A percentile compares a stretch with the other conserved stretches of the same genome.
These are phyloP conservation scores for Ylistrum balloti DNA, from an alignment of 1,140 invertebrate genomes.

Conservation along the genomic window DNA sequence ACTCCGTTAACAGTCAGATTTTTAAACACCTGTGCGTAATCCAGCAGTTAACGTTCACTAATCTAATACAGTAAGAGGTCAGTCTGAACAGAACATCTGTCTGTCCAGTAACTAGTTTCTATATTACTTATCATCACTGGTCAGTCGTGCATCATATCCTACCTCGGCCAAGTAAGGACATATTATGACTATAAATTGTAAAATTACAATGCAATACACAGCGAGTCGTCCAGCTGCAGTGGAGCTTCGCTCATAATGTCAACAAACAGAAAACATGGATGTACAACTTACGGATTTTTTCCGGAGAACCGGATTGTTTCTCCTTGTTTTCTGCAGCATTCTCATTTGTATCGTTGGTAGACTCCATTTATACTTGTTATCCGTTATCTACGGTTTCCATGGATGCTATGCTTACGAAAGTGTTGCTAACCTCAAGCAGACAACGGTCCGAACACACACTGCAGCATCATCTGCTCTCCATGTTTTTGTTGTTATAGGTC, in stretches of 20 bases:
- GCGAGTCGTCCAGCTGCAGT: no score
- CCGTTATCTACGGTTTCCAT: slow-evolving; percentile 26
- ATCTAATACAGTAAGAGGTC: no score
- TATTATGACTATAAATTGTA: neutral
- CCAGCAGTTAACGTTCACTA: no score
- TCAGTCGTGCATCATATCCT: no score
- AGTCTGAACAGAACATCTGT: no score
- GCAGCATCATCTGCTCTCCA: slow-evolving; percentile 3
- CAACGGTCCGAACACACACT: neutral
- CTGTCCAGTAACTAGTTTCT: no score
- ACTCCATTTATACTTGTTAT: neutral
- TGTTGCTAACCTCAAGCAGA: neutral
- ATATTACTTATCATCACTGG: neutral
- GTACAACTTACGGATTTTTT: slow-evolving; percentile 10
- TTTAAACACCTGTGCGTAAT: no score
- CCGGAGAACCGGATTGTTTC: neutral
- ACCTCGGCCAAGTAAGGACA: neutral
- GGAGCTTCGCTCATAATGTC: neutral
- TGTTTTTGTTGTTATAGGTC: slow-evolving; percentile 14
- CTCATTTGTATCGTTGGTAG: neutral
- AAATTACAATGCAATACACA: neutral
- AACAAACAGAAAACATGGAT: slow-evolving; percentile 6
- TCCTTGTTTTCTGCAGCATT: neutral
- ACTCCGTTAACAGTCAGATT: no score
- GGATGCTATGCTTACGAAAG: slow-evolving; percentile 37